Evolutionary conservation across 2,888 invertebrate species (phyloP).

Genomic region (Habrosyne pyritoides): DNA sequence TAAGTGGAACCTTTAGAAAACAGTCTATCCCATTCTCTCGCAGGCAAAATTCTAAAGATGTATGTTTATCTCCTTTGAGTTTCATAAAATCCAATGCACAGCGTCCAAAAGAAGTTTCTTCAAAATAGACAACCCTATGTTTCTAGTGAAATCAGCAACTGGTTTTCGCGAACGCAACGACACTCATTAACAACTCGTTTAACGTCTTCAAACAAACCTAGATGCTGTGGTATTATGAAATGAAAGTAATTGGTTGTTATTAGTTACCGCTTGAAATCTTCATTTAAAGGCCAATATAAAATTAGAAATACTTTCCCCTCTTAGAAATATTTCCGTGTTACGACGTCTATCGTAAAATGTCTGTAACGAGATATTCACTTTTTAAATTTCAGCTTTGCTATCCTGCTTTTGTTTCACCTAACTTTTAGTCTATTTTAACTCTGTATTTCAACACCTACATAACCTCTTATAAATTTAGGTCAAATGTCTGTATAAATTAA

Average conservation of each 20-base stretch:
- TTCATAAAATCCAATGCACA: too few relatives aligned
- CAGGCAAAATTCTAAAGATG: too few relatives aligned
- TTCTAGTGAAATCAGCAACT: conserved; percentile 39
- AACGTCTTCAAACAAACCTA: conserved; percentile 34
- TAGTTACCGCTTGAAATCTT: conserved; percentile 24
- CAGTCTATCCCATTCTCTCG: too few relatives aligned
- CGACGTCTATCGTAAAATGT: neutral
- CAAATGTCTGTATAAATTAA: too few relatives aligned
- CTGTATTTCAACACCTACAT: too few relatives aligned
- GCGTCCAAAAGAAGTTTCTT: too few relatives aligned
- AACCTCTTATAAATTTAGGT: too few relatives aligned
- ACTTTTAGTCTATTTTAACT: too few relatives aligned
- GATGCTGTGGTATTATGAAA: conserved; percentile 43
- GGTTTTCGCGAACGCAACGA: conserved; percentile 19
- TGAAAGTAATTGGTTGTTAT: conserved; percentile 50
- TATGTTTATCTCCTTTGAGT: too few relatives aligned
- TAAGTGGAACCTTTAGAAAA: too few relatives aligned
- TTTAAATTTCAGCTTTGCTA: neutral
- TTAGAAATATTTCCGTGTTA: neutral
- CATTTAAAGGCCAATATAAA: neutral
- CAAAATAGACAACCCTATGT: conserved; percentile 20
- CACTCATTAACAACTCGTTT: conserved; percentile 49
- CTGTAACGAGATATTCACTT: neutral
- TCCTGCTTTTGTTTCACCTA: too few relatives aligned
- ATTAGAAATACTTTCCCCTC: neutral